Base-by-base conservation (phyloP, 37 sponge, comb jelly and placozoan species). In the Spongilla lacustris region DNA sequence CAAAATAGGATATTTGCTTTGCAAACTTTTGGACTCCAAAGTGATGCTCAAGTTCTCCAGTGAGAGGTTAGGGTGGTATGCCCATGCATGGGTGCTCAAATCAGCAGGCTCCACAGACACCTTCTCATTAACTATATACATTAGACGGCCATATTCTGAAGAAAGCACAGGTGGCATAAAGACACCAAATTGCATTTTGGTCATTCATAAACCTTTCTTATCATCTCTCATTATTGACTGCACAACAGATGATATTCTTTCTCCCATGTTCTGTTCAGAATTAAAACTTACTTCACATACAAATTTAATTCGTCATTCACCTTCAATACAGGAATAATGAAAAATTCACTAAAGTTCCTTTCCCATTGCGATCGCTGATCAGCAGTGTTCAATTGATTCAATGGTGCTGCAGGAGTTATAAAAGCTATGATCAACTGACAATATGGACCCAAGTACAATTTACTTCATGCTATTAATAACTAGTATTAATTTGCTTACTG, bases 81-180 rank as follows among this genome's bases (percentile, higher is more conserved):
- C 73, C 95, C 95, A 95, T 31, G 90, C 66, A 25, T 84, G 87
- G 38, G 88, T 85, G 69, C 67, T 69, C 35, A 90, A 27, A 67
- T 41, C 66, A 4, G 41, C 73, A 24, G 46, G 46, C 12, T 50
- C 77, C 21, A 19, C 21, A 23, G 86, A 38, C 24, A 71, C 72
- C 36, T 74, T 78, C 86, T 93, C 93, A 78, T 93, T 83, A 38
- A 86, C 86, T 46, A 84, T 17, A 67, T 79, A 89, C 79, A 86
- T 83, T 72, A 93, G 50, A 26, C 71, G 75, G 69, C 89, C 93
- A 74, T 86, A 90, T 1, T 89, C 93, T 93, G 71, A 37, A 32
- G 28, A 37, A 50, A 71, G 46, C 4, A 27, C 28, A 41, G 41
- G 41, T 41, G 41, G 41, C 41, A 41, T 41, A 9, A 41, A 41